phyloP scores from a whole-genome alignment of 2,113 vertebrate genomes.

The Isichthys henryi region DNA sequence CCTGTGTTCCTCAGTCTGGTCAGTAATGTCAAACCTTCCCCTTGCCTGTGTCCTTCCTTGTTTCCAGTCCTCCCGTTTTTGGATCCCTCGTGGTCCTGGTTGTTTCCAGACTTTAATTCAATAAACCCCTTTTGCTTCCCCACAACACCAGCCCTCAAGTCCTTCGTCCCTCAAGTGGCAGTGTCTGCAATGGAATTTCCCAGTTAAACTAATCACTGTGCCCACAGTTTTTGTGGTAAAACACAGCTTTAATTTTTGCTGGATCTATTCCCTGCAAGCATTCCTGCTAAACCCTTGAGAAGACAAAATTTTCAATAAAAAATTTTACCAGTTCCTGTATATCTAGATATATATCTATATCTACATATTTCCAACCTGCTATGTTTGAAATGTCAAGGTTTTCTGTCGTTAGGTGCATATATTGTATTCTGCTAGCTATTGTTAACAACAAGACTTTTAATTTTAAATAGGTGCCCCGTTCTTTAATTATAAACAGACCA shows the following conservation, averaged over 20 bases:
- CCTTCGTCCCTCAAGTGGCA: too few species aligned
- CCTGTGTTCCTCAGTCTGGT: too few species aligned
- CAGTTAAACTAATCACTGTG: too few species aligned
- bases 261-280: neutral
- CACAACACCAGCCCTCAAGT: too few species aligned
- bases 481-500: neutral
- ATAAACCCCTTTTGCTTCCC: neutral
- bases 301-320: too few species aligned
- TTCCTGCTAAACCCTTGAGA: too few species aligned
- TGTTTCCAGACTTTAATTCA: neutral
- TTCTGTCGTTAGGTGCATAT: neutral
- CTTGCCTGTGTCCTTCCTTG: neutral
- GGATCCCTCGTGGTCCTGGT: neutral
- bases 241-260: neutral
- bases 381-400: neutral
- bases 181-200: too few species aligned
- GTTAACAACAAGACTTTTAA: neutral
- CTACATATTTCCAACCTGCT: neutral
- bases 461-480: neutral
- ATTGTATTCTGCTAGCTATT: neutral
- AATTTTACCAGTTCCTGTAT: too few species aligned
- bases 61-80: neutral
- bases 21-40: too few species aligned
- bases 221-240: neutral
- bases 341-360: too few species aligned